Base-by-base conservation (phyloP, 2,888 invertebrate genomes). In the Gastracanthus pulcherrimus region DNA sequence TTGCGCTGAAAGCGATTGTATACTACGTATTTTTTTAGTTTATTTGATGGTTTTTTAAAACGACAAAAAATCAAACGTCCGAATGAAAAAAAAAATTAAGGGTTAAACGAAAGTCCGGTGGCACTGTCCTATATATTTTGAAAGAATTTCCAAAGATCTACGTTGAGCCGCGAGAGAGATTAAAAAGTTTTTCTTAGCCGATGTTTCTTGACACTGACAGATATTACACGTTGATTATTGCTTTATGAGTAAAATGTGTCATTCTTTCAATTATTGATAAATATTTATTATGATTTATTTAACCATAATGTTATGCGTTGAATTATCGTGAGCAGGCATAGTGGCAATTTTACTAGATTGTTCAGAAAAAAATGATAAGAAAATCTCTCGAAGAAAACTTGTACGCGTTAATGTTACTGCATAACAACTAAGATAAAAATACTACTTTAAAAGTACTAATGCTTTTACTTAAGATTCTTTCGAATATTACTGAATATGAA, bases 1-100 rank as follows among this genome's bases (percentile, higher is more conserved):
- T 74, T 74, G 41, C 58, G 66, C 79, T 16, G 31, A 66, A 34
- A 36, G 45, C 72, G 29, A 67, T n/a, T 79, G 58, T 60, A 74
- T 48, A 71, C 34, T 74, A n/a, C n/a, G n/a, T n/a, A 79, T 67
- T 69, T 76, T 48, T 74, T 74, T 36, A 74, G 16, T 72, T 79
- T 36, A 58, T 70, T 77, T 71, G 29, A 58, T 66, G 72, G 36
- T 23, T 72, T 72, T 79, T 31, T 34, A 62, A 62, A 81, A 84
- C 62, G 34, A 62, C 84, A 84, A 77, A 84, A 84, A 85, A 86
- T 86, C 84, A 84, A 86, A 87, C 86, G 89, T 89, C 88, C 88
- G 88, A 90, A 89, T 38, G 26, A 55, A 64, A 51, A 48, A 26
- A 62, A 62, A 67, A 45, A 60, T 13, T 34, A 23, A 74, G 13